These are phyloP conservation scores for Hydropsyche tenuis DNA, from an alignment of 1,140 invertebrate genomes.

Conservation along the genomic window DNA sequence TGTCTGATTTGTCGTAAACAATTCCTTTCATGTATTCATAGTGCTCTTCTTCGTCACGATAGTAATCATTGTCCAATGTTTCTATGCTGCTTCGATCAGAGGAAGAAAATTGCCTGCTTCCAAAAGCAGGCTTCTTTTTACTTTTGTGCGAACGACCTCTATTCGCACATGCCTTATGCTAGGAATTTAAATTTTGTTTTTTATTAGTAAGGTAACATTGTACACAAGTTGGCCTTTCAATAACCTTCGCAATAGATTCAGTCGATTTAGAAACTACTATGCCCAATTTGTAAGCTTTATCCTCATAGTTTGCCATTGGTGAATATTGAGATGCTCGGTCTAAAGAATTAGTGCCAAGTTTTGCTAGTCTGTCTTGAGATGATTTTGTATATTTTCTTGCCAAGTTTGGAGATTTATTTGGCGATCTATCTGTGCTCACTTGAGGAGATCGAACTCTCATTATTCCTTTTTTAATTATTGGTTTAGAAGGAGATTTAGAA, in stretches of 20 bases:
- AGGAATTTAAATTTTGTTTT: constrained; percentile 65
- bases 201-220: constrained; percentile 69
- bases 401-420: constrained; percentile 59
- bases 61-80: constrained; percentile 53
- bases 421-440: constrained; percentile 60
- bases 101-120: constrained; percentile 55
- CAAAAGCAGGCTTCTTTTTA: constrained; percentile 55
- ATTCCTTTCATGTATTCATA: constrained; percentile 36
- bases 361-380: constrained; percentile 59
- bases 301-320: constrained; percentile 60
- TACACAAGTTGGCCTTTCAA: constrained; percentile 71
- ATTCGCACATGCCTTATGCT: constrained; percentile 64
- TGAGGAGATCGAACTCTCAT: constrained; percentile 59
- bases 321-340: constrained; percentile 62
- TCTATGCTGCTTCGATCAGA: constrained; percentile 60
- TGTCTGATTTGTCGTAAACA: constrained; percentile 41
- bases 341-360: constrained; percentile 60
- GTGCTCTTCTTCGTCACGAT: constrained; percentile 31
- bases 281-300: constrained; percentile 62
- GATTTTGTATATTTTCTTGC: constrained; percentile 59
- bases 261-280: constrained; percentile 63
- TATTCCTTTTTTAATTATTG: constrained; percentile 60
- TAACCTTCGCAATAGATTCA: constrained; percentile 62
- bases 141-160: constrained; percentile 62
- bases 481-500: constrained; percentile 57